Percentiles rank a stretch among this genome's conserved stretches.
phyloP scores from a whole-genome alignment of 2,888 invertebrate species.

The Furcula furcula region DNA sequence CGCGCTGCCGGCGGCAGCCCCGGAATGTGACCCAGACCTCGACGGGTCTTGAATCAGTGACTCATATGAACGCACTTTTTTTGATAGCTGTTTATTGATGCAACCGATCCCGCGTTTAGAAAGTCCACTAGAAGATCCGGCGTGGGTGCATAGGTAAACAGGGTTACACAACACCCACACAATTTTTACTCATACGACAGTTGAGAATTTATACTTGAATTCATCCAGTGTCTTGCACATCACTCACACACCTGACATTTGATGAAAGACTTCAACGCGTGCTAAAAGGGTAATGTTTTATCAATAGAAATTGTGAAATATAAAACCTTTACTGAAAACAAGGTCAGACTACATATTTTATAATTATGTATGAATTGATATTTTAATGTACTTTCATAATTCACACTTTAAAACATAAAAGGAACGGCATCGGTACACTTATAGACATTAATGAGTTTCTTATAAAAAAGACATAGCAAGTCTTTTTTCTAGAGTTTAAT shows the following conservation, averaged over 20 bases:
- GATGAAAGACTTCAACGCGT: conserved; percentile 12
- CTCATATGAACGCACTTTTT: conserved; percentile 56
- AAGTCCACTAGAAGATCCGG: conserved; percentile 47
- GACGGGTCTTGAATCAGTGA: conserved; percentile 63
- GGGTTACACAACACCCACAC: conserved; percentile 54
- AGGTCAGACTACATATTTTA: background rate
- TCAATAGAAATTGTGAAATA: conserved; percentile 10
- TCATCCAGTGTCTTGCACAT: conserved; percentile 20
- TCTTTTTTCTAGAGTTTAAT: conserved; percentile 9
- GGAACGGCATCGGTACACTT: too few species aligned
- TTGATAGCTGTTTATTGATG: conserved; percentile 36
- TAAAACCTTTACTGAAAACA: conserved; percentile 1
- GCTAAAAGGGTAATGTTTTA: conserved; percentile 12
- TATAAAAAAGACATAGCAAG: too few species aligned
- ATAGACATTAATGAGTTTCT: background rate
- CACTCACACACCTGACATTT: conserved; percentile 18
- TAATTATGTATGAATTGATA: background rate
- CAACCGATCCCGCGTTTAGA: conserved; percentile 56
- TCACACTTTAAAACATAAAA: too few species aligned
- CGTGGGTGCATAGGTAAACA: conserved; percentile 70
- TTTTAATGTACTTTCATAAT: too few species aligned
- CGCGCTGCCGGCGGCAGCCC: conserved; percentile 38
- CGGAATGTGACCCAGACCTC: conserved; percentile 79
- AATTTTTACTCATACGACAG: conserved; percentile 42
- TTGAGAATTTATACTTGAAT: conserved; percentile 28